These are phyloP conservation scores for Pyrocoelia pectoralis DNA, from an alignment of 2,888 invertebrate species.

Conservation along the genomic window DNA sequence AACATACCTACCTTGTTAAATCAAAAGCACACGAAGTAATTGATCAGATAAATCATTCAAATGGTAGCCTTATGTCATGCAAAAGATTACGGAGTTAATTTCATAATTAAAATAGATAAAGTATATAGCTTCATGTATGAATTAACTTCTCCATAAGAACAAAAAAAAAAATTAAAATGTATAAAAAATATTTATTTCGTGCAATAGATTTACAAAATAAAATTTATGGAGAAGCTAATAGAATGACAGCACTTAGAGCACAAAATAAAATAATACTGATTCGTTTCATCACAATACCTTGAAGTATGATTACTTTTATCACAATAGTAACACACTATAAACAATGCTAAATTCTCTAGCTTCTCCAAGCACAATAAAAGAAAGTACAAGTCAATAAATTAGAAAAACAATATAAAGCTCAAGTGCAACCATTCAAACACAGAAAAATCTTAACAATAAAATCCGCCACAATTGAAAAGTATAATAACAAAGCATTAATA, in stretches of 20 bases:
- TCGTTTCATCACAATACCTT: not conserved
- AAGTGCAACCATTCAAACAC: constrained; percentile 52
- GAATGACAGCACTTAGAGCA: constrained; percentile 55
- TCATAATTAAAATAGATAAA: too few species aligned
- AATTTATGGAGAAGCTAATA: constrained; percentile 58
- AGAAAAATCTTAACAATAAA: constrained; percentile 40
- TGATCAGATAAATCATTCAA: too few species aligned
- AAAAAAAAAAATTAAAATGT: constrained; percentile 45
- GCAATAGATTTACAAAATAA: constrained; percentile 44
- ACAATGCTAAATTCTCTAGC: constrained; percentile 48
- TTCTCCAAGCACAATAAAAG: constrained; percentile 48
- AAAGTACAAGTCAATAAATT: constrained; percentile 37
- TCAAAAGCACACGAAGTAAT: too few species aligned
- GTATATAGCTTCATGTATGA: too few species aligned
- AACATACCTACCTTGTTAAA: too few species aligned
- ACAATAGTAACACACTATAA: constrained; percentile 15
- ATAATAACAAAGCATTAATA: constrained; percentile 7
- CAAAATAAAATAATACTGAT: constrained; percentile 40
- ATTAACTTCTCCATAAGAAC: constrained; percentile 56
- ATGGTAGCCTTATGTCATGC: too few species aligned
- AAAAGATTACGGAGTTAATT: too few species aligned
- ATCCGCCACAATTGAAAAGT: constrained; percentile 30
- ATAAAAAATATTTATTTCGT: constrained; percentile 43
- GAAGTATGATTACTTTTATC: constrained; percentile 22
- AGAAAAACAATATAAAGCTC: constrained; percentile 46